Base-by-base conservation (phyloP, 2,113 vertebrate species). In the Siniperca chuatsi region DNA sequence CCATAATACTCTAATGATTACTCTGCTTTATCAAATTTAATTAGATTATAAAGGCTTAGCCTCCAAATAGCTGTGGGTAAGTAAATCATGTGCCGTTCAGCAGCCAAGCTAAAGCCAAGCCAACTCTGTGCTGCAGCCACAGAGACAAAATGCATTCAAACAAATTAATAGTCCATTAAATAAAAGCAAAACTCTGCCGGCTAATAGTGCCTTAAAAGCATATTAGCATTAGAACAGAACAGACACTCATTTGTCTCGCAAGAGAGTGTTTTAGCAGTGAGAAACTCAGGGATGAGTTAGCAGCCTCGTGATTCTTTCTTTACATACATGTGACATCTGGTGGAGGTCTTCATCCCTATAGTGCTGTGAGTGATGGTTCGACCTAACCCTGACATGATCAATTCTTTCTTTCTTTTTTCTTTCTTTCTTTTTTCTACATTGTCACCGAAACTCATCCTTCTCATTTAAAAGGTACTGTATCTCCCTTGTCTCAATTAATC, bases 81-180 rank as follows among this genome's bases (percentile, higher is more conserved):
- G 90, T 89, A 91, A 90, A 90, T 91, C 81, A 84, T 78, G 60
- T 52, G 81, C 35, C 8, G 54, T 44, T 82, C 61, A 64, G 71
- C 60, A 79, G 86, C 79, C 33, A 80, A 90, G 83, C 72, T 85
- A 52, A 77, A 90, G 84, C 87, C 80, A 73, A 85, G 81, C 65
- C 78, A 75, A 79, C 73, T 79, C 64, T 78, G 79, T 79, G 57
- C 82, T 73, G 84, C 69, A 86, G 82, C 84, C 86, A 87, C 80
- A 40, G 75, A 89, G 83, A 89, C 84, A 52, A 88, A 93, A 92
- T 82, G 84, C 91, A 92, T 91, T 92, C 65, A 86, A 90, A 92
- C 91, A 88, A 93, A 93, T 93, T 89, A 93, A 95, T 92, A 94
- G 94, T 93, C 94, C 92, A 94, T 95, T 94, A 92, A 92, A 95